Percentiles rank a stretch among this genome's conserved stretches.
These are phyloP conservation scores for Alces alces DNA, from an alignment of 2,113 vertebrate genomes.

Conservation along the genomic window DNA sequence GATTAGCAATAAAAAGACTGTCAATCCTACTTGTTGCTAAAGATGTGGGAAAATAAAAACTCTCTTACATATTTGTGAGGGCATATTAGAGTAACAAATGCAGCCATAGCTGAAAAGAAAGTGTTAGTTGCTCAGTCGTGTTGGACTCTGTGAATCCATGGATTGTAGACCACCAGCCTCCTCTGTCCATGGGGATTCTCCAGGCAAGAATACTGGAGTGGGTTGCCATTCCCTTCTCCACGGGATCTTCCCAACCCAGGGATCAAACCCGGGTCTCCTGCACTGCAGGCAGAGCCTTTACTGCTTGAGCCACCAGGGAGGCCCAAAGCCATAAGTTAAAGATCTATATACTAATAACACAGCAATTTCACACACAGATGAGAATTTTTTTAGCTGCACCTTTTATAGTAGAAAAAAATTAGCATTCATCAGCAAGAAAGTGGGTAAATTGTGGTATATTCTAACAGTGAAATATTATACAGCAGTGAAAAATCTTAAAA, in stretches of 20 bases:
- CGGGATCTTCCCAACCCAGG: background rate
- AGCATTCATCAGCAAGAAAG: background rate
- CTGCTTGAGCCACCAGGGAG: fast-evolving
- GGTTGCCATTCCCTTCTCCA: background rate
- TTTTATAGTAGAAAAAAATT: background rate
- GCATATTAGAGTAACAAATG: background rate
- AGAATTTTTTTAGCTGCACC: background rate
- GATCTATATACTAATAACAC: background rate
- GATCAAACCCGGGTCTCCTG: background rate
- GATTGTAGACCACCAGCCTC: background rate
- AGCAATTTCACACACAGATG: background rate
- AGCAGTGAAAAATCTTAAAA: background rate
- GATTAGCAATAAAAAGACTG: background rate
- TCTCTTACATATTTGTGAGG: background rate
- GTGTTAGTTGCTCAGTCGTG: background rate
- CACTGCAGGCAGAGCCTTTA: background rate
- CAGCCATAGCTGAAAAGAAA: background rate
- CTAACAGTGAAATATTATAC: background rate
- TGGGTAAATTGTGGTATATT: background rate
- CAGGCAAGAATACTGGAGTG: background rate
- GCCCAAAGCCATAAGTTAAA: background rate
- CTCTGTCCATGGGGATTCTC: background rate
- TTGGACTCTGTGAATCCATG: background rate
- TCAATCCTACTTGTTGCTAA: background rate
- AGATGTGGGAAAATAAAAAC: background rate